Evolutionary conservation across 2,888 invertebrate genomes (phyloP).

Genomic region (Cylindroiulus punctatus): DNA sequence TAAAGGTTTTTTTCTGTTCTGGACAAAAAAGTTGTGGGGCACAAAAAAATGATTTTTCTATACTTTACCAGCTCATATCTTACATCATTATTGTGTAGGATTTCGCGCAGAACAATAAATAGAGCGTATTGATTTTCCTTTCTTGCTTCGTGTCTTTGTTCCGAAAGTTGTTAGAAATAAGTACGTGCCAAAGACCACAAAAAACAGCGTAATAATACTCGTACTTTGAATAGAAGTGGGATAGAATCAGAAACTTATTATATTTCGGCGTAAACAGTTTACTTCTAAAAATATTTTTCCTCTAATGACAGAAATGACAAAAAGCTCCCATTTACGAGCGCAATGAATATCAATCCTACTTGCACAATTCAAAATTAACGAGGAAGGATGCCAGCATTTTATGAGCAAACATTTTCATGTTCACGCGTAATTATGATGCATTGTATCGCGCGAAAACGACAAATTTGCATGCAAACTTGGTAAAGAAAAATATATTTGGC

Average conservation of each 20-base stretch:
- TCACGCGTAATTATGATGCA: slow-evolving; percentile 16
- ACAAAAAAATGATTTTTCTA: background rate
- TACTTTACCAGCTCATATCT: slow-evolving; percentile 3
- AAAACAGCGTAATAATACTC: slow-evolving; percentile 30
- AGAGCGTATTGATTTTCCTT: slow-evolving; percentile 38
- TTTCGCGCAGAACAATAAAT: slow-evolving; percentile 40
- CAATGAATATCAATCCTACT: slow-evolving; percentile 4
- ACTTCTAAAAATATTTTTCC: background rate
- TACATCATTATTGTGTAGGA: slow-evolving; percentile 11
- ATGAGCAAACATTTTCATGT: background rate
- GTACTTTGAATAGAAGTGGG: slow-evolving; percentile 43
- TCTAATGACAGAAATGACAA: slow-evolving; percentile 37
- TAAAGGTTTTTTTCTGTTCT: background rate
- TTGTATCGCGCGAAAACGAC: slow-evolving; percentile 27
- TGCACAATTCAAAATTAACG: slow-evolving; percentile 36
- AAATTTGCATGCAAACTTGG: slow-evolving; percentile 41
- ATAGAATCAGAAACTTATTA: slow-evolving; percentile 36
- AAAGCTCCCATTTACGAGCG: slow-evolving; percentile 3
- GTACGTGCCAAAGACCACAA: slow-evolving; percentile 40
- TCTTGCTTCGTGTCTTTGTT: slow-evolving; percentile 36
- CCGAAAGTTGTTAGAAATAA: slow-evolving; percentile 44
- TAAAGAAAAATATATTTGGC: background rate
- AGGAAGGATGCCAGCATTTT: slow-evolving; percentile 6
- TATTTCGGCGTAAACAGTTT: slow-evolving; percentile 45
- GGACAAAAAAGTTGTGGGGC: background rate